Evolutionary conservation across 2,797 vertebrate genomes (phyloP).

Genomic region (Aldrovandia affinis): DNA sequence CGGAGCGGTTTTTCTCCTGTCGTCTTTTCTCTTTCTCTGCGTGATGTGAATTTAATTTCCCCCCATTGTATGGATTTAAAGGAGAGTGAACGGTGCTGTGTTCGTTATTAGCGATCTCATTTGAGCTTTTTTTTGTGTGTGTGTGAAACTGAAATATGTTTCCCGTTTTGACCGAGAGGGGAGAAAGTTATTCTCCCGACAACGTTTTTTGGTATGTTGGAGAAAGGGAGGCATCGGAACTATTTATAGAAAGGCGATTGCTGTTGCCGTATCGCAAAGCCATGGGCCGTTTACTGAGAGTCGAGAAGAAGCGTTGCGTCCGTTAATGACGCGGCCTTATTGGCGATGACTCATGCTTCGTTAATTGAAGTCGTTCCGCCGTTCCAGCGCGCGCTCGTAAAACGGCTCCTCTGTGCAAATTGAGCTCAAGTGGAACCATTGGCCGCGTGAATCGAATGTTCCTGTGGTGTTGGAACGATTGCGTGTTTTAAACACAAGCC

Average conservation of each 20-base stretch:
- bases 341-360: too few species aligned
- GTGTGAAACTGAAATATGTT: background rate
- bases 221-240: background rate
- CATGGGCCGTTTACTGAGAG: background rate
- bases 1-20: background rate
- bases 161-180: background rate
- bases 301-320: too few species aligned
- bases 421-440: too few species aligned
- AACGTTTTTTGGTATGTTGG: background rate
- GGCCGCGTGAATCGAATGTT: too few species aligned
- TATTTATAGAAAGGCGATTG: background rate
- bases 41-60: background rate
- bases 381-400: too few species aligned
- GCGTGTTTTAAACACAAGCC: too few species aligned
- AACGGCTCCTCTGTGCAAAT: too few species aligned
- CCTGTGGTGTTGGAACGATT: too few species aligned
- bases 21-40: background rate
- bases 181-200: background rate
- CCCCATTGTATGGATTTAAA: background rate
- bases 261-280: background rate
- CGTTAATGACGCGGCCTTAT: too few species aligned
- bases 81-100: background rate
- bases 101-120: background rate
- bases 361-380: too few species aligned
- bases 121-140: background rate